phyloP scores from a whole-genome alignment of 1,140 invertebrate genomes.

The Drosophila albomicans region DNA sequence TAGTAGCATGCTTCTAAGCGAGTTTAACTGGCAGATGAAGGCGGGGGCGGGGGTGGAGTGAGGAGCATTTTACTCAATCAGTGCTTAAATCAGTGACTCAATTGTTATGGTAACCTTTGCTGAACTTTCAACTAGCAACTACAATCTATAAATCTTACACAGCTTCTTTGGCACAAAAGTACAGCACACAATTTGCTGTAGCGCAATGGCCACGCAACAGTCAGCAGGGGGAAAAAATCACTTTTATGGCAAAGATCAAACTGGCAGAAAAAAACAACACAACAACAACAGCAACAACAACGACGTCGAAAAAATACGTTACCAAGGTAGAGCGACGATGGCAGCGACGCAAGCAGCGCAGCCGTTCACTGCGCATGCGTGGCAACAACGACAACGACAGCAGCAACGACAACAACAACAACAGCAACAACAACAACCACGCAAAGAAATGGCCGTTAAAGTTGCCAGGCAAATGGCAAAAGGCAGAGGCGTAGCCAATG shows the following conservation, averaged over 20 bases:
- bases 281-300: conserved; percentile 22
- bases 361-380: conserved; percentile 65
- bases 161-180: conserved; percentile 58
- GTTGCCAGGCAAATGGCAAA: conserved; percentile 79
- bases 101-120: conserved; percentile 48
- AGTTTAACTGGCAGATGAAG: neutral
- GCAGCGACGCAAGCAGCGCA: conserved; percentile 38
- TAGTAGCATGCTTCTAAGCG: conserved; percentile 2
- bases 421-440: conserved; percentile 28
- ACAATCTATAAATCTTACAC: conserved; percentile 48
- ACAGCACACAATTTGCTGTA: conserved; percentile 74
- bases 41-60: too few relatives aligned
- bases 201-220: conserved; percentile 77
- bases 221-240: conserved; percentile 70
- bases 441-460: conserved; percentile 80
- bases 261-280: conserved; percentile 68
- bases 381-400: conserved; percentile 58
- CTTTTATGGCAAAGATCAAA: conserved; percentile 82
- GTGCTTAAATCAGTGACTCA: conserved; percentile 36
- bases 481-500: conserved; percentile 72
- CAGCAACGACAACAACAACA: conserved; percentile 31
- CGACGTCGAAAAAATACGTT: conserved; percentile 63
- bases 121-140: conserved; percentile 33
- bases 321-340: conserved; percentile 63
- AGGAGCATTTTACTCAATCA: conserved; percentile 35